Evolutionary conservation across 2,797 vertebrate species (phyloP).

Genomic region (Garrulus glandarius): DNA sequence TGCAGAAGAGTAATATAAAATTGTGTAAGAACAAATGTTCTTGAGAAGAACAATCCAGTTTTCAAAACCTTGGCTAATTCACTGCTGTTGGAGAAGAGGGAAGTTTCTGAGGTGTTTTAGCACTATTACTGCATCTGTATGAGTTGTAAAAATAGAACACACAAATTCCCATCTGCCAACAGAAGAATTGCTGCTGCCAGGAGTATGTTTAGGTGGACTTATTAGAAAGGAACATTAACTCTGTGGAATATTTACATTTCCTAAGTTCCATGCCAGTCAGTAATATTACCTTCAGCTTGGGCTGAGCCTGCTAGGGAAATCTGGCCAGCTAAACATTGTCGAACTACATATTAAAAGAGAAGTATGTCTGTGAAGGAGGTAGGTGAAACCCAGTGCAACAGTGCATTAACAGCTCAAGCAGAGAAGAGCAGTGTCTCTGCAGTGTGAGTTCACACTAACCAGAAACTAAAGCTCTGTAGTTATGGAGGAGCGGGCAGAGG

Average conservation of each 20-base stretch:
- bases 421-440: background rate
- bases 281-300: background rate
- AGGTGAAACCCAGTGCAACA: background rate
- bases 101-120: background rate
- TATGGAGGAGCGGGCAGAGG: background rate
- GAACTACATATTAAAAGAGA: background rate
- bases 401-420: background rate
- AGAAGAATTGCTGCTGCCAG: background rate
- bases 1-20: background rate
- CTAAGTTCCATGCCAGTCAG: rapidly evolving
- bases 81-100: background rate
- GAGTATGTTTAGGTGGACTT: background rate
- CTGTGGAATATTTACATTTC: background rate
- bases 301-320: background rate
- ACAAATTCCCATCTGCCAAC: background rate
- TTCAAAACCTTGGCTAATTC: background rate
- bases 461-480: background rate
- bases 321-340: background rate
- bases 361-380: background rate
- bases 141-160: background rate
- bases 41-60: background rate
- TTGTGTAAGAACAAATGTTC: background rate
- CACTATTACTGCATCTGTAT: background rate
- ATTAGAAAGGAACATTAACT: background rate
- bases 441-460: background rate